These are phyloP conservation scores for Halesus radiatus DNA, from an alignment of 1,140 invertebrate species.

Conservation along the genomic window DNA sequence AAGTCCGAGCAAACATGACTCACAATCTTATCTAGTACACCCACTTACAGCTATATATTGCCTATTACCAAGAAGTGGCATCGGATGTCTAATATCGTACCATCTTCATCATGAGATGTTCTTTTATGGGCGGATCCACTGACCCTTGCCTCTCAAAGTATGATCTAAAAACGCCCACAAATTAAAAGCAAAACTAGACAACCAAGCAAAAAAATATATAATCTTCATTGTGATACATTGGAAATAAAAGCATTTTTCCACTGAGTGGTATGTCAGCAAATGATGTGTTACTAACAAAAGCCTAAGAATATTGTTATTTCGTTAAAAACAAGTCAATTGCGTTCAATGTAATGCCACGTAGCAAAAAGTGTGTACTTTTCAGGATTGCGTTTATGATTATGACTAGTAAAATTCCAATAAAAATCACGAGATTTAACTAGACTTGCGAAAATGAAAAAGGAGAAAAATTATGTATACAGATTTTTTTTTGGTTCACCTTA, in stretches of 20 bases:
- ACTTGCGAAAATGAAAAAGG: no score
- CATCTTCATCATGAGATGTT: conserved; percentile 20
- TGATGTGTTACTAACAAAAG: neutral
- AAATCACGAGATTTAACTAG: no score
- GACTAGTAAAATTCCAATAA: no score
- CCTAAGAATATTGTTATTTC: no score
- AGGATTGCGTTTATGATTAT: no score
- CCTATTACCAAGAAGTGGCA: neutral
- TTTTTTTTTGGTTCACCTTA: no score
- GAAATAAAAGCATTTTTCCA: neutral
- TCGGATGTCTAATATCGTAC: neutral
- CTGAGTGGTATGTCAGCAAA: neutral
- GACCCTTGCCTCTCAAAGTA: neutral
- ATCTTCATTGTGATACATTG: neutral
- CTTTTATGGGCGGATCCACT: conserved; percentile 12
- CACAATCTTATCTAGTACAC: neutral
- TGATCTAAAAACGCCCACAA: neutral
- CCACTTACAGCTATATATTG: neutral
- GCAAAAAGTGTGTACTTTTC: no score
- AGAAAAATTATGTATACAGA: no score
- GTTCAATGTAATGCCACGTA: no score
- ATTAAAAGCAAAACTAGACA: neutral
- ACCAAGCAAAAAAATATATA: neutral
- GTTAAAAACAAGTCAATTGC: no score
- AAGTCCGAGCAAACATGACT: no score